Percentiles rank a stretch among this genome's conserved stretches.
Conservation (phyloP, 1,140 invertebrate genomes). For the Ylistrum balloti region DNA sequence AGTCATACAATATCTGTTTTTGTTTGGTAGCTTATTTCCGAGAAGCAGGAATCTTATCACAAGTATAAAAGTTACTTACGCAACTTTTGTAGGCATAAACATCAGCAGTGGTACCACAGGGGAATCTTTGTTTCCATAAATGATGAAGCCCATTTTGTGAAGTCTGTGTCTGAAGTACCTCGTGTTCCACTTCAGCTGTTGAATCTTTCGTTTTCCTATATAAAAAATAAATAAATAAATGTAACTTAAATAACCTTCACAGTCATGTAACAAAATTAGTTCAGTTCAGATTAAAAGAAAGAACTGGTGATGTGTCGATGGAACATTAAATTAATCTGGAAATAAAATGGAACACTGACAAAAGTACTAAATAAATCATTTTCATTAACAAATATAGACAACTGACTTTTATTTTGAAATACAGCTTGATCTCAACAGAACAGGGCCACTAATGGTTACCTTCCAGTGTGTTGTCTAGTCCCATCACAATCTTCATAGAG, state of each 20-base stretch:
- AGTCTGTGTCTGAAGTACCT: conserved; percentile 93
- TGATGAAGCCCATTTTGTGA: conserved; percentile 95
- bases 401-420: too few species aligned
- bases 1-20: too few species aligned
- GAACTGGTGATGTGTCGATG: too few species aligned
- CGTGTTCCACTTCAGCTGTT: conserved; percentile 91
- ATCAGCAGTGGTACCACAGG: conserved; percentile 98
- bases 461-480: conserved; percentile 90
- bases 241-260: neutral
- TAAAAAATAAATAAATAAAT: conserved; percentile 57
- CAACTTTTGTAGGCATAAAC: conserved; percentile 96
- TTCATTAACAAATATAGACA: too few species aligned
- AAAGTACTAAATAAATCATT: too few species aligned
- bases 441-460: too few species aligned
- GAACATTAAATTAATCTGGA: neutral
- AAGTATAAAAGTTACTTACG: conserved; percentile 84
- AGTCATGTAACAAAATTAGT: too few species aligned
- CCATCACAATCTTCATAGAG: conserved; percentile 95
- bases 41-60: too few species aligned
- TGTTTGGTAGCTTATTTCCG: neutral
- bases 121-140: conserved; percentile 97
- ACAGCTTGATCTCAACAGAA: too few species aligned
- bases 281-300: too few species aligned
- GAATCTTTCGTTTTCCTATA: conserved; percentile 88
- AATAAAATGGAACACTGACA: too few species aligned